Evolutionary conservation across 37 sponge, comb jelly and placozoan genomes (phyloP).

Genomic region (Petrosia ficiformis): DNA sequence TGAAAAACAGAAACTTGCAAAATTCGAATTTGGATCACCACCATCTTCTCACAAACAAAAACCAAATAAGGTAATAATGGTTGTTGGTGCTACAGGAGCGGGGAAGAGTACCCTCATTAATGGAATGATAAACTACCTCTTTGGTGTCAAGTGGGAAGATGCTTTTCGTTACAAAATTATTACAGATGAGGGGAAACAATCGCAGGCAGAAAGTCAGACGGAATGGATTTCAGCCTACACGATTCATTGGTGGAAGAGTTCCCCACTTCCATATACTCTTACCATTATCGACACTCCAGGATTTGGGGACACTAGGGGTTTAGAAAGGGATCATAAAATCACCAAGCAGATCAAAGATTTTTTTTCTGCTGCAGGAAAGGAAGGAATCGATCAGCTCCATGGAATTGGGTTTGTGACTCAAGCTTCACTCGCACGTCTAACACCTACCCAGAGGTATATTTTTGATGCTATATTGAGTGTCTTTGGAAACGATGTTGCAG

Average conservation of each 20-base stretch:
- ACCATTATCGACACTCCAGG: constrained; percentile 52
- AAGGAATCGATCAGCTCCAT: constrained; percentile 25
- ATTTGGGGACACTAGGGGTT: constrained; percentile 44
- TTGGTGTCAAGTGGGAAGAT: constrained; percentile 49
- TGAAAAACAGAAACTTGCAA: not conserved
- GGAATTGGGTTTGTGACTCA: constrained; percentile 42
- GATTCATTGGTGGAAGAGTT: constrained; percentile 6
- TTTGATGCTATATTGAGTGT: constrained; percentile 42
- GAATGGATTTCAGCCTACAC: constrained; percentile 55
- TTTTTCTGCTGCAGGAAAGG: not conserved
- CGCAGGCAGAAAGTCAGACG: constrained; percentile 37
- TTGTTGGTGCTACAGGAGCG: constrained; percentile 54
- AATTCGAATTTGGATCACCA: not conserved
- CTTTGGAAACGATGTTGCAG: constrained; percentile 50
- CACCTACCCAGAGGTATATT: constrained; percentile 31
- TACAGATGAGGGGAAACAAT: constrained; percentile 4
- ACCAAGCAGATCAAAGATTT: constrained; percentile 23
- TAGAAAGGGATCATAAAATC: constrained; percentile 33
- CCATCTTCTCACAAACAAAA: not conserved
- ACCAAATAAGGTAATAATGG: constrained; percentile 36
- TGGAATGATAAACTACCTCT: constrained; percentile 48
- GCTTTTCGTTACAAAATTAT: constrained; percentile 41
- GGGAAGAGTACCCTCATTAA: constrained; percentile 51
- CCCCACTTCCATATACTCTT: constrained; percentile 19
- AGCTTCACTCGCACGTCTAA: constrained; percentile 39